These are phyloP conservation scores for Pituophis catenifer DNA, from an alignment of 2,113 vertebrate species.

Conservation along the genomic window DNA sequence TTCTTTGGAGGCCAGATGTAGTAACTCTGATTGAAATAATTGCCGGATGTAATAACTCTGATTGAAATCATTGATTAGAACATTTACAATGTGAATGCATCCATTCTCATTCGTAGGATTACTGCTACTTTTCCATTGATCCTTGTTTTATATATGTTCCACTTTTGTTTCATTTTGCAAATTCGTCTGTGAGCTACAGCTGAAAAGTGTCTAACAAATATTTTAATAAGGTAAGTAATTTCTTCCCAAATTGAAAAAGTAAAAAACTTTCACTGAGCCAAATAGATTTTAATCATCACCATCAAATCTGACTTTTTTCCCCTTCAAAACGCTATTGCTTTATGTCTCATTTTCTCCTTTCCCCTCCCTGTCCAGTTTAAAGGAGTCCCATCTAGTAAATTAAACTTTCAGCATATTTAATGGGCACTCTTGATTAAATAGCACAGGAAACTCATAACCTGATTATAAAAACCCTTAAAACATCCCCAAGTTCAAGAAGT, in stretches of 20 bases:
- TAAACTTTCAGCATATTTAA: slow-evolving; percentile 1
- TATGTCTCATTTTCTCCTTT: neutral
- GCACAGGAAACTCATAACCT: neutral
- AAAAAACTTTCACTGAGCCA: neutral
- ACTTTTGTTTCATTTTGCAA: neutral
- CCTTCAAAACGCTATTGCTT: neutral
- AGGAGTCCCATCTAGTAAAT: neutral
- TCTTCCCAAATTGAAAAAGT: neutral
- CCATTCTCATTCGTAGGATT: neutral
- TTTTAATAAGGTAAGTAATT: neutral
- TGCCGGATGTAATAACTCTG: neutral
- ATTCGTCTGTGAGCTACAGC: neutral
- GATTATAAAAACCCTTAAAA: slow-evolving; percentile 2
- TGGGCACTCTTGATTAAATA: slow-evolving; percentile 1
- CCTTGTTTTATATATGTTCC: neutral
- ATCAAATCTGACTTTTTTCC: neutral
- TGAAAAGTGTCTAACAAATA: neutral
- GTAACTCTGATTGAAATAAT: neutral
- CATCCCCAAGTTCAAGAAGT: neutral
- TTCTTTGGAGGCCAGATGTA: neutral
- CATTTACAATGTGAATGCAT: neutral
- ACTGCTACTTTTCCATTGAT: neutral
- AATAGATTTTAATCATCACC: neutral
- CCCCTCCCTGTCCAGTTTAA: neutral
- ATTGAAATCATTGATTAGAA: neutral